Conservation (phyloP, 1,140 invertebrate genomes). For the Papilio polyxenes region DNA sequence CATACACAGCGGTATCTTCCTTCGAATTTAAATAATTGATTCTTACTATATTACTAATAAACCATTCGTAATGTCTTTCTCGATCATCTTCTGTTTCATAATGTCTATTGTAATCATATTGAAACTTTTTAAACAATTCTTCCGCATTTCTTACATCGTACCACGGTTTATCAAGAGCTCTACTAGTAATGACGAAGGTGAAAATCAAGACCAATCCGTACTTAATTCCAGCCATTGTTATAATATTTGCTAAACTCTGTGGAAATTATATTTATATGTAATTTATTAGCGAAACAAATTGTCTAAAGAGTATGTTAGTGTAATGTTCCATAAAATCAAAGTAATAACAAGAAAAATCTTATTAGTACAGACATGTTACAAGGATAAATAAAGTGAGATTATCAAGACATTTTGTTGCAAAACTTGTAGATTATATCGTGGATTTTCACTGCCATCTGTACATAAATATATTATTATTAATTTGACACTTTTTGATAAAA, state of each 20-base stretch:
- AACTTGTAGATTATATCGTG: too few species aligned
- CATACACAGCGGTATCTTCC: not conserved
- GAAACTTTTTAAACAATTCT: not conserved
- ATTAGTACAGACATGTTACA: too few species aligned
- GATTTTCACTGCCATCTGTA: too few species aligned
- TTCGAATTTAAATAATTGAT: constrained; percentile 9
- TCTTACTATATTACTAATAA: not conserved
- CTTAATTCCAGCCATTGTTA: constrained; percentile 4
- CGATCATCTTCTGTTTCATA: not conserved
- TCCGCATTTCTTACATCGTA: not conserved
- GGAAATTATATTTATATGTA: not conserved
- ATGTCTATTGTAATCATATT: not conserved
- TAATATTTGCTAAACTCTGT: not conserved
- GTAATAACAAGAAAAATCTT: too few species aligned
- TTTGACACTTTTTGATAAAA: too few species aligned
- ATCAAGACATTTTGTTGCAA: not conserved
- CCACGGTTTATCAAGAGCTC: not conserved
- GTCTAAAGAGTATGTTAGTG: not conserved
- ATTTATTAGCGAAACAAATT: not conserved
- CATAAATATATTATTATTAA: too few species aligned
- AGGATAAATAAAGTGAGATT: too few species aligned
- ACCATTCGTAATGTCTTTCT: constrained; percentile 2
- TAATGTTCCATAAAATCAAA: not conserved
- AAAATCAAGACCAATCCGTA: not conserved
- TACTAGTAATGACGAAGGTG: not conserved